These are phyloP conservation scores for Lacanobia wlatinum DNA, from an alignment of 2,888 invertebrate species.

Conservation along the genomic window DNA sequence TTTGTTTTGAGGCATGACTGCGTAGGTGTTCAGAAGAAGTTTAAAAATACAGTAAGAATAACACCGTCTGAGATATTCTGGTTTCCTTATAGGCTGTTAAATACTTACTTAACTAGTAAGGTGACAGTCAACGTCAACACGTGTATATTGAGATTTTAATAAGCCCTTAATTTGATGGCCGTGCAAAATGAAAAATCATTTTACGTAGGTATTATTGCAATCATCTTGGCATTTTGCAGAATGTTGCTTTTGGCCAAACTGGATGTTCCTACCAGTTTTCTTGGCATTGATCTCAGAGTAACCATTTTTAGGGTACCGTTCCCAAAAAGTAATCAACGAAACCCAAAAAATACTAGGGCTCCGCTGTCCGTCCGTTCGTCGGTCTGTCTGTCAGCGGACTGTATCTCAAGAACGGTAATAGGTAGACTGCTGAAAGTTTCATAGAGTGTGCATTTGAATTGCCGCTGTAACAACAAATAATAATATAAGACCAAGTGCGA, in stretches of 20 bases:
- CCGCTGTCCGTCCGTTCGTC: too few species aligned
- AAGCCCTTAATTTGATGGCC: not conserved
- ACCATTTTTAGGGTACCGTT: not conserved
- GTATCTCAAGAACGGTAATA: too few species aligned
- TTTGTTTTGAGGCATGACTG: not conserved
- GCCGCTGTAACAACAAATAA: too few species aligned
- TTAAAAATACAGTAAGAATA: not conserved
- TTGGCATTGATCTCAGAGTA: slow-evolving; percentile 10
- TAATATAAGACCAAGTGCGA: too few species aligned
- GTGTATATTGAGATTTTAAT: not conserved
- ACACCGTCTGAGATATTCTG: too few species aligned
- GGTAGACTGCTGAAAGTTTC: too few species aligned
- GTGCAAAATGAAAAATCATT: not conserved
- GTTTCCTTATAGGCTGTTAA: too few species aligned
- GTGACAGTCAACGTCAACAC: not conserved
- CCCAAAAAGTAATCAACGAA: too few species aligned
- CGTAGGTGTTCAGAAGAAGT: slow-evolving; percentile 1
- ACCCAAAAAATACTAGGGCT: too few species aligned
- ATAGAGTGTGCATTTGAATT: too few species aligned
- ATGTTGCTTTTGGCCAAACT: slow-evolving; percentile 21
- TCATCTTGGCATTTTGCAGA: not conserved
- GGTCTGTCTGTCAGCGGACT: too few species aligned
- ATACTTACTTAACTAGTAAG: not conserved
- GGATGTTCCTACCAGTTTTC: not conserved
- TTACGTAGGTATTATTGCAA: not conserved